Conservation (phyloP, 2,797 vertebrate species). For the Neosilurus mollespiculum region DNA sequence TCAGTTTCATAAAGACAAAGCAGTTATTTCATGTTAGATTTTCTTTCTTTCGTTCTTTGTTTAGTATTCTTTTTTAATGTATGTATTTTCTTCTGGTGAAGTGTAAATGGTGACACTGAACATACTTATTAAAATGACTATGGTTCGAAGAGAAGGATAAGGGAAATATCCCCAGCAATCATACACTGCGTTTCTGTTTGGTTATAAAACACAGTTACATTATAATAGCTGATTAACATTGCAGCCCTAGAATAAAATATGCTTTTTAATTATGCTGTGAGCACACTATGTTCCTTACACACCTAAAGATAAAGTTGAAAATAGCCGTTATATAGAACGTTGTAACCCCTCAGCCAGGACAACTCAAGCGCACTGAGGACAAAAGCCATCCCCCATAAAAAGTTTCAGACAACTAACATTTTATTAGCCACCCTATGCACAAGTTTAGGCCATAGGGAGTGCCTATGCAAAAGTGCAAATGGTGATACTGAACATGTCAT, state of each 20-base stretch:
- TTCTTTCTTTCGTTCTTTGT: neutral
- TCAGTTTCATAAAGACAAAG: neutral
- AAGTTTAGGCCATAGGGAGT: no score
- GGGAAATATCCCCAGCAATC: neutral
- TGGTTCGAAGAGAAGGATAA: conserved; percentile 30
- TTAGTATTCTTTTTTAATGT: no score
- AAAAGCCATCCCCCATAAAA: no score
- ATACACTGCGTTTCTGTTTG: neutral
- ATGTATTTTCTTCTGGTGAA: neutral
- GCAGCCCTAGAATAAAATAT: conserved; percentile 31
- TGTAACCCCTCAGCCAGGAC: no score
- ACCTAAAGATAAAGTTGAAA: conserved; percentile 48
- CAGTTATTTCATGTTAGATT: neutral
- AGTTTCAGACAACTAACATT: no score
- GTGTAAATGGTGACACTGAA: conserved; percentile 16
- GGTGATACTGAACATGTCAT: no score
- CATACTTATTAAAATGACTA: conserved; percentile 10
- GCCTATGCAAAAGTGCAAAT: no score
- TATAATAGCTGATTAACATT: conserved; percentile 48
- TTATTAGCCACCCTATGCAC: no score
- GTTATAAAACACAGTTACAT: conserved; percentile 25
- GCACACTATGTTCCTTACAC: conserved; percentile 50
- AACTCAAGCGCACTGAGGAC: no score
- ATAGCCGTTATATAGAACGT: neutral
- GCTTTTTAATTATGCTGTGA: conserved; percentile 41